phyloP scores from a whole-genome alignment of 2,888 invertebrate genomes.

The Amblyteles armatorius region DNA sequence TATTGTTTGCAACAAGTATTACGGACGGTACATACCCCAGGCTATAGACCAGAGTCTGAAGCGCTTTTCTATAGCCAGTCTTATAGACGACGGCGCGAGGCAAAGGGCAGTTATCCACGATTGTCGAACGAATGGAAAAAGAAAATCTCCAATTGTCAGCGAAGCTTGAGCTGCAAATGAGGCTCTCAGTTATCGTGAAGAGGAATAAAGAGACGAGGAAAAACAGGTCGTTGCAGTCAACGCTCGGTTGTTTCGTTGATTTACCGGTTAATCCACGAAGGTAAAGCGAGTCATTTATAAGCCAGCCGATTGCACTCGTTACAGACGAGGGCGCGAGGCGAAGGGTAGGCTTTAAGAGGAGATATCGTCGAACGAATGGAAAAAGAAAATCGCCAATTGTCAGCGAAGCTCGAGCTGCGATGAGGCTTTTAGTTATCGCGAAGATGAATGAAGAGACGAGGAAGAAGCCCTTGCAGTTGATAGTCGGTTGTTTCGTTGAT shows the following conservation, averaged over 20 bases:
- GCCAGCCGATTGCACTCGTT: background rate
- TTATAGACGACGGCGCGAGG: background rate
- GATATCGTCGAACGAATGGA: background rate
- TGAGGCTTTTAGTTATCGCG: background rate
- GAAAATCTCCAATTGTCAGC: background rate
- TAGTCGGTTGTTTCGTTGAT: background rate
- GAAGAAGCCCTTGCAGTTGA: background rate
- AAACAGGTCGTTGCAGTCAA: background rate
- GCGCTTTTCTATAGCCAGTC: background rate
- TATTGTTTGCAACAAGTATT: background rate
- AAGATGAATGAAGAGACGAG: conserved; percentile 21
- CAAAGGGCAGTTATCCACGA: background rate
- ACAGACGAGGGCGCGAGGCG: background rate
- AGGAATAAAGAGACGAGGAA: conserved; percentile 17
- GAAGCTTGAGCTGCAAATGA: background rate
- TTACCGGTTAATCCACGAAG: conserved; percentile 16
- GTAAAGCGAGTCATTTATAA: conserved; percentile 27
- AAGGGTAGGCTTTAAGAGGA: background rate
- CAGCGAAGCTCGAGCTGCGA: background rate
- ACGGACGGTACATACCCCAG: background rate
- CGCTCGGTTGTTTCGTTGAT: background rate
- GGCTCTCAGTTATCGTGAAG: background rate
- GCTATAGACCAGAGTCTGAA: too few species aligned
- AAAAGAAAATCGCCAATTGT: background rate
- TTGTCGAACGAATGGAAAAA: background rate